A percentile compares a stretch with the other conserved stretches of the same genome.
Conservation (phyloP, 2,113 vertebrate genomes). For the Phylloscopus whistleri region DNA sequence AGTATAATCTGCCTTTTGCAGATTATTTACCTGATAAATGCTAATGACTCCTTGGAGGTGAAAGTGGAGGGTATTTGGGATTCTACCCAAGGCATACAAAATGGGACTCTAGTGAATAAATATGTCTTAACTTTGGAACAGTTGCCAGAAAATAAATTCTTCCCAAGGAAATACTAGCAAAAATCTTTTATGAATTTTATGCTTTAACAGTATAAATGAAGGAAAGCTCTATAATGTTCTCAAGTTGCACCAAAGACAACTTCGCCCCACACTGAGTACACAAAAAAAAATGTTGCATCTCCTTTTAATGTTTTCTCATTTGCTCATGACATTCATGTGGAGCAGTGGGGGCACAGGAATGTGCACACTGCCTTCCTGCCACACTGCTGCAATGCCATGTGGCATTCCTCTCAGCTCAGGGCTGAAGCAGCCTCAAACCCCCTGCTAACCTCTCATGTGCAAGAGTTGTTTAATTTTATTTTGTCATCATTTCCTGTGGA, state of each 20-base stretch:
- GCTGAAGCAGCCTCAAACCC: background rate
- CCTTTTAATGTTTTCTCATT: background rate
- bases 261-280: rapidly evolving
- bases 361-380: background rate
- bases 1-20: background rate
- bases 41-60: background rate
- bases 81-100: conserved; percentile 40
- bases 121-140: background rate
- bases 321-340: background rate
- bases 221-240: background rate
- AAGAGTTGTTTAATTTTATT: background rate
- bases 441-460: background rate
- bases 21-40: conserved; percentile 39
- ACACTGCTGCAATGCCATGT: background rate
- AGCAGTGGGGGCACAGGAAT: rapidly evolving
- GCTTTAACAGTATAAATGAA: background rate
- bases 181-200: background rate
- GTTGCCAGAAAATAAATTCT: background rate
- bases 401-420: background rate
- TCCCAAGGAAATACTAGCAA: background rate
- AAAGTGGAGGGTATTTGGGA: conserved; percentile 15
- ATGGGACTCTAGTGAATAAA: background rate
- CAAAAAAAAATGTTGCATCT: background rate
- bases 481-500: rapidly evolving
- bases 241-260: background rate